These are phyloP conservation scores for Calonectris borealis DNA, from an alignment of 2,113 vertebrate species.

Conservation along the genomic window DNA sequence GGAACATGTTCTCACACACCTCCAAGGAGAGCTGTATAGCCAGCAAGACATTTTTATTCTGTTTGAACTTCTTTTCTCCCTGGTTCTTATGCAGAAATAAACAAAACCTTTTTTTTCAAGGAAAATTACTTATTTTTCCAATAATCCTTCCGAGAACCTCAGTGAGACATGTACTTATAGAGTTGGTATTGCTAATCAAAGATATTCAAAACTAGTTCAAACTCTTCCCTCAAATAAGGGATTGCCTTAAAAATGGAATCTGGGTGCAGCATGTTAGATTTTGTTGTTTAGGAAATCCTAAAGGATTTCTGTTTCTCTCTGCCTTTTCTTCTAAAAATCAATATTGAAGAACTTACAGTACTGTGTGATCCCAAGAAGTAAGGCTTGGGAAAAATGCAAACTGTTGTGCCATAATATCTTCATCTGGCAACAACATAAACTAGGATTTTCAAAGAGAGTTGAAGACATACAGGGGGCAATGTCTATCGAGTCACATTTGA, in stretches of 20 bases:
- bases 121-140: neutral
- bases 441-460: neutral
- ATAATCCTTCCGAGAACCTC: neutral
- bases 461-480: fast-evolving
- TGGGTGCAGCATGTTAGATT: neutral
- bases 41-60: neutral
- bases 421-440: neutral
- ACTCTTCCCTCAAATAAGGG: neutral
- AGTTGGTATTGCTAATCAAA: neutral
- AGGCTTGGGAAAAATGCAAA: neutral
- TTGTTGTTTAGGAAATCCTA: neutral
- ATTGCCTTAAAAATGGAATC: neutral
- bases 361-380: neutral
- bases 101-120: neutral
- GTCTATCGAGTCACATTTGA: neutral
- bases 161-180: neutral
- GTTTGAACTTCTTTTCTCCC: neutral
- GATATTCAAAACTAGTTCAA: neutral
- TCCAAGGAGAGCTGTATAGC: neutral
- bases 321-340: neutral
- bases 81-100: neutral
- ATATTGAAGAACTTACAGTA: neutral
- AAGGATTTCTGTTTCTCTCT: neutral
- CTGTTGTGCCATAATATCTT: neutral
- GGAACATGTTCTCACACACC: neutral